Evolutionary conservation across 2,113 vertebrate species (phyloP).

Genomic region (Eudyptes chrysolophus): DNA sequence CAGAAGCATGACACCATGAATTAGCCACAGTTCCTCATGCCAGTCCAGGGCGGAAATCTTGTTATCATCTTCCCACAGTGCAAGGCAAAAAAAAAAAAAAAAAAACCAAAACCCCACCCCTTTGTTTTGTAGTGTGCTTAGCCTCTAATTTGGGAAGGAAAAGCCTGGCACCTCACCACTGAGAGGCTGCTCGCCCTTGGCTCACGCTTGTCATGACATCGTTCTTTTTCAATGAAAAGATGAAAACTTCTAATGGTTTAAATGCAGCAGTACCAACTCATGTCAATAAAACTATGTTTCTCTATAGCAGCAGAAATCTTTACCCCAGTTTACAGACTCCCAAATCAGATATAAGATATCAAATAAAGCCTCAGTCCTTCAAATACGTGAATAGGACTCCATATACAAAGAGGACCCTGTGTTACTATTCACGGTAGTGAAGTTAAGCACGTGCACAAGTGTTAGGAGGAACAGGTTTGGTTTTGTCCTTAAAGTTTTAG

Average conservation of each 20-base stretch:
- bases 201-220: accelerated
- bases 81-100: not conserved
- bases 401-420: not conserved
- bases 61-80: not conserved
- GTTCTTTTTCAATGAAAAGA: not conserved
- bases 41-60: not conserved
- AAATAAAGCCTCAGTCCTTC: not conserved
- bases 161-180: not conserved
- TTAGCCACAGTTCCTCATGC: not conserved
- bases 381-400: not conserved
- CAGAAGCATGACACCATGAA: not conserved
- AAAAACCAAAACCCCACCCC: no score
- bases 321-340: not conserved
- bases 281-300: not conserved
- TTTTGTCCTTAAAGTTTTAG: not conserved
- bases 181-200: not conserved
- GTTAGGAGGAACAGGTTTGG: not conserved
- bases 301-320: not conserved
- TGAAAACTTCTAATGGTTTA: not conserved
- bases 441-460: not conserved
- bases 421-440: not conserved
- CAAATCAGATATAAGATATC: not conserved
- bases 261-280: not conserved
- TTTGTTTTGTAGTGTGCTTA: not conserved
- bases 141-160: not conserved